A percentile compares a stretch with the other conserved stretches of the same genome.
Evolutionary conservation across 2,888 invertebrate genomes (phyloP).

Genomic region (Stenolophus ochropezus): DNA sequence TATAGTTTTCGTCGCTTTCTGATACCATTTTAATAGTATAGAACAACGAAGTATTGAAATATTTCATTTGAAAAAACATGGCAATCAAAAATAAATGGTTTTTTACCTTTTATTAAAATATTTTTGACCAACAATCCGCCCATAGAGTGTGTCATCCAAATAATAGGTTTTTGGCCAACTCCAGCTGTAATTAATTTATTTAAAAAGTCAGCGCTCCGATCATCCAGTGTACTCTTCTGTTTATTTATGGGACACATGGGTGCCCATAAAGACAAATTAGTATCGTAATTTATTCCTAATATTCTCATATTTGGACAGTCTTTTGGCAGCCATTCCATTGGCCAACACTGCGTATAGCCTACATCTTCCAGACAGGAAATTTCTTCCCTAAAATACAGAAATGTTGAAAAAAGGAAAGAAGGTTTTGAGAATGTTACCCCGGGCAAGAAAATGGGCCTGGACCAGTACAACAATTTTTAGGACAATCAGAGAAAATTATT

Average conservation of each 20-base stretch:
- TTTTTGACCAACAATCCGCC: conserved; percentile 94
- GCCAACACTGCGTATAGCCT: conserved; percentile 83
- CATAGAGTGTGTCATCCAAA: conserved; percentile 98
- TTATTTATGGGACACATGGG: conserved; percentile 80
- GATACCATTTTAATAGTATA: no score
- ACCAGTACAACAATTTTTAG: conserved; percentile 75
- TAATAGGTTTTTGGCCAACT: conserved; percentile 87
- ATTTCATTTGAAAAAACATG: no score
- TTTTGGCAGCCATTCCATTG: conserved; percentile 93
- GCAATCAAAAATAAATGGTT: no score
- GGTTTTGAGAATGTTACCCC: no score
- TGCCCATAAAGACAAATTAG: conserved; percentile 88
- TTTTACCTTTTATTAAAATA: conserved; percentile 82
- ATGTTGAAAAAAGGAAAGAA: no score
- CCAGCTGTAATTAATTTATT: conserved; percentile 83
- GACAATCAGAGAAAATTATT: conserved; percentile 80
- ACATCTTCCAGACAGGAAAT: neutral
- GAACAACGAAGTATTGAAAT: no score
- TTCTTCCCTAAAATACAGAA: conserved; percentile 49
- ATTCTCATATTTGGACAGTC: conserved; percentile 86
- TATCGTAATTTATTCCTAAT: conserved; percentile 92
- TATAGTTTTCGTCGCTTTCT: no score
- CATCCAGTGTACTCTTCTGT: conserved; percentile 76
- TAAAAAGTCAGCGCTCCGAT: conserved; percentile 81
- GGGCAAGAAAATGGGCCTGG: conserved; percentile 74